Conservation (phyloP, 2,113 vertebrate species). For the Xenopus tropicalis region DNA sequence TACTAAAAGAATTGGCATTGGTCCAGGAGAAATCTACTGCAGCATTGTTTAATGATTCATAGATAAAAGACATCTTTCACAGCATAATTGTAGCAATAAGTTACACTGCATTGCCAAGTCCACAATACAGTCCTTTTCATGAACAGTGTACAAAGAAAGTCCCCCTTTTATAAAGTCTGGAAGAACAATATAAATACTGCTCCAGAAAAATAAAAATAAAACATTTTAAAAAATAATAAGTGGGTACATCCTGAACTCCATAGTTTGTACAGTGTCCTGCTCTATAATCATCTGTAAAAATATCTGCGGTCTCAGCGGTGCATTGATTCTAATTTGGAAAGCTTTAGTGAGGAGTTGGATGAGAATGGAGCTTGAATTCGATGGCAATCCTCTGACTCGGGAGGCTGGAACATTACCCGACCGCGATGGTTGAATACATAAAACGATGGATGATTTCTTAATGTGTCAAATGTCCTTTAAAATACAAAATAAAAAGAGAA, state of each 20-base stretch:
- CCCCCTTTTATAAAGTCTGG: conserved; percentile 66
- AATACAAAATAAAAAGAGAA: conserved; percentile 50
- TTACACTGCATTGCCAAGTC: conserved; percentile 59
- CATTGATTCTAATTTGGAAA: conserved; percentile 89
- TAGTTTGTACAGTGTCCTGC: conserved; percentile 68
- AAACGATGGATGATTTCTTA: conserved; percentile 97
- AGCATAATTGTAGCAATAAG: conserved; percentile 65
- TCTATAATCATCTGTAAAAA: conserved; percentile 62
- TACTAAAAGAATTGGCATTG: too few relatives aligned
- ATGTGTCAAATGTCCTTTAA: conserved; percentile 90
- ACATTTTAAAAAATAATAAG: conserved; percentile 16
- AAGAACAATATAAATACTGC: conserved; percentile 76
- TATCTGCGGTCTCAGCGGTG: conserved; percentile 64
- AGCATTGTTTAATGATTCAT: conserved; percentile 63
- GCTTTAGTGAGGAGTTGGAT: conserved; percentile 81
- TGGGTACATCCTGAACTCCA: conserved; percentile 68
- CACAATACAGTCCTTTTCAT: conserved; percentile 52
- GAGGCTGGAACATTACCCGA: conserved; percentile 80
- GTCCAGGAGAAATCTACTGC: conserved; percentile 41
- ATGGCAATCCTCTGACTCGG: conserved; percentile 73
- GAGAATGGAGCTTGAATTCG: conserved; percentile 77
- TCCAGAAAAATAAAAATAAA: conserved; percentile 61
- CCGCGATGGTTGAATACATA: conserved; percentile 97
- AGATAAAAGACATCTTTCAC: conserved; percentile 68
- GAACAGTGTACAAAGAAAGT: conserved; percentile 68